Conservation (phyloP, 1,140 invertebrate species). For the Platyscapa corneri region DNA sequence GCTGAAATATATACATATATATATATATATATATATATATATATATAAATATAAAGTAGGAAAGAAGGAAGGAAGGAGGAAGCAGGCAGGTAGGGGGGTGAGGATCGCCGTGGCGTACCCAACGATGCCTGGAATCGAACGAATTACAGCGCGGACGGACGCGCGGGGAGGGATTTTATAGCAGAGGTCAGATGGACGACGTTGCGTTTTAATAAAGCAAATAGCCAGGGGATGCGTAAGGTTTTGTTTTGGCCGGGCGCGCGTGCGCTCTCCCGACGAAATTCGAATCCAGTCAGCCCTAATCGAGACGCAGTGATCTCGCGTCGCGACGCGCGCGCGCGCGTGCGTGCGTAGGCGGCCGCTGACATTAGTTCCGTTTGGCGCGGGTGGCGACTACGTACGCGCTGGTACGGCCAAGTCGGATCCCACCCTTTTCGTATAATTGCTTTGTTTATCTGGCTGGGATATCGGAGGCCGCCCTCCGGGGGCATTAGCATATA, state of each 20-base stretch:
- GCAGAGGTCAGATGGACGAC: not conserved
- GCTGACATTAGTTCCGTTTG: slow-evolving; percentile 33
- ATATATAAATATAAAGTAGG: too few species aligned
- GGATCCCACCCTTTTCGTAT: slow-evolving; percentile 43
- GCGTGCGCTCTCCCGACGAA: not conserved
- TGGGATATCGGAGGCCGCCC: slow-evolving; percentile 39
- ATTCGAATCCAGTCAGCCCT: not conserved
- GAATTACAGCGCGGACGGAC: not conserved
- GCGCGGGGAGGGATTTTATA: not conserved
- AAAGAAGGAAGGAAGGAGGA: not conserved
- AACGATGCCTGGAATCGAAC: not conserved
- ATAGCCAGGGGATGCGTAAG: not conserved
- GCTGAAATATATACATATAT: not conserved
- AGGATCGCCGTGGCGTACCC: too few species aligned
- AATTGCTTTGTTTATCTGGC: slow-evolving; percentile 55
- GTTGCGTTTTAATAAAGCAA: slow-evolving; percentile 12
- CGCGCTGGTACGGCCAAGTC: not conserved
- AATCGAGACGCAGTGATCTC: slow-evolving; percentile 4
- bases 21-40: not conserved
- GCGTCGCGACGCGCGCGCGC: not conserved
- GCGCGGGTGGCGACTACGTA: not conserved
- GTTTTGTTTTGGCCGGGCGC: not conserved
- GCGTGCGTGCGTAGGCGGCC: not conserved
- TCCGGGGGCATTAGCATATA: slow-evolving; percentile 37
- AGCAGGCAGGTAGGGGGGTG: not conserved